phyloP scores from a whole-genome alignment of 2,888 invertebrate species.

The Trachelus troglodyta region DNA sequence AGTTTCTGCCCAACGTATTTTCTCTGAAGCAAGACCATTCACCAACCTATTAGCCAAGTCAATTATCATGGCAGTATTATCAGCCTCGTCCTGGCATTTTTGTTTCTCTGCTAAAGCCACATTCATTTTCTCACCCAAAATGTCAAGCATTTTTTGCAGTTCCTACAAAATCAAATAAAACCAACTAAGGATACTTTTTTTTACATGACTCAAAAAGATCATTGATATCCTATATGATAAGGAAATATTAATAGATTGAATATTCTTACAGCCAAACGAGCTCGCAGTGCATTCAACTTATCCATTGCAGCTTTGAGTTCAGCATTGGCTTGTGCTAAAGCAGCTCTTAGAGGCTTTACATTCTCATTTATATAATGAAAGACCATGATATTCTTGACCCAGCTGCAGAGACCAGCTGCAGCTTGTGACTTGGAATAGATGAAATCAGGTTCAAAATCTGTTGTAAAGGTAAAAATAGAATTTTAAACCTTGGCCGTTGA shows the following conservation, averaged over 20 bases:
- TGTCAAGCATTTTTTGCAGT: conserved; percentile 81
- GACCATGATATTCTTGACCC: conserved; percentile 92
- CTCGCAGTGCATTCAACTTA: conserved; percentile 81
- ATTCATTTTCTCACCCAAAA: conserved; percentile 85
- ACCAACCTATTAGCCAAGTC: conserved; percentile 92
- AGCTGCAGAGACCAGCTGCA: conserved; percentile 92
- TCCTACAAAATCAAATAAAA: conserved; percentile 63
- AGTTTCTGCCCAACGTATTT: conserved; percentile 82
- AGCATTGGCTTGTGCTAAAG: conserved; percentile 85
- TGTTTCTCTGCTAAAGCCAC: conserved; percentile 87
- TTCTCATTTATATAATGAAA: conserved; percentile 92
- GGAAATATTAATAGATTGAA: not conserved
- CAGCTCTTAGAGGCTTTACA: conserved; percentile 91
- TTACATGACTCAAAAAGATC: not conserved
- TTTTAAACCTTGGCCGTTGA: not conserved
- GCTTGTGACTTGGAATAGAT: conserved; percentile 89
- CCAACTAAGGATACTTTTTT: not conserved
- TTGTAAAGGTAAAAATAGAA: not conserved
- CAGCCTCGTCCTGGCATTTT: conserved; percentile 93
- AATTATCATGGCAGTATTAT: conserved; percentile 88
- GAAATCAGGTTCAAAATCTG: conserved; percentile 87
- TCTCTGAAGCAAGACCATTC: conserved; percentile 93
- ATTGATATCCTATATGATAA: not conserved
- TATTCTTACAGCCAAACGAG: conserved; percentile 71
- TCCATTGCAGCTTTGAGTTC: conserved; percentile 86